A percentile compares a stretch with the other conserved stretches of the same genome.
phyloP scores from a whole-genome alignment of 2,113 vertebrate species.

The Dryoscopus gambensis region DNA sequence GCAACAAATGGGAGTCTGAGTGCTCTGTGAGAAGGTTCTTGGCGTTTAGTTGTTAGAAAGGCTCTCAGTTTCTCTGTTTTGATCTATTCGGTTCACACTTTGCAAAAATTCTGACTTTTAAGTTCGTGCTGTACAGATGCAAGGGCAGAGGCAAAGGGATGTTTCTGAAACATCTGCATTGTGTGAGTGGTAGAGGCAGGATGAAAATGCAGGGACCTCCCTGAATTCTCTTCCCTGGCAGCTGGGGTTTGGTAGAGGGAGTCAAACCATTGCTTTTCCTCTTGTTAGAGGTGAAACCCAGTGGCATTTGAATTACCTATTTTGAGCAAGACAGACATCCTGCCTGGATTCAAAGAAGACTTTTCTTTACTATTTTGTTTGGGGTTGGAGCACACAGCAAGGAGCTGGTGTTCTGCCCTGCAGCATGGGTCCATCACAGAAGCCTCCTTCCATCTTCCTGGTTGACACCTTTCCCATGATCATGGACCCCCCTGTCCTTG shows the following conservation, averaged over 20 bases:
- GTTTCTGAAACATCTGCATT: not conserved
- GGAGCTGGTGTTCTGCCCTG: not conserved
- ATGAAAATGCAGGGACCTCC: not conserved
- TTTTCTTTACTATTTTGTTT: not conserved
- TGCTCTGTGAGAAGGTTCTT: not conserved
- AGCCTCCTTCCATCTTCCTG: rapidly evolving
- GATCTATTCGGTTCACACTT: not conserved
- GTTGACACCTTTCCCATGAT: not conserved
- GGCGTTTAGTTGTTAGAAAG: not conserved
- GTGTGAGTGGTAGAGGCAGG: not conserved
- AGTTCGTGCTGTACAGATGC: not conserved
- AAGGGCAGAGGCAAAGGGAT: not conserved
- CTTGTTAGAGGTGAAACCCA: not conserved
- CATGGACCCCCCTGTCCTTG: not conserved
- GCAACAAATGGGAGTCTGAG: not conserved
- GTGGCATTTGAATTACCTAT: not conserved
- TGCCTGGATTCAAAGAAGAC: not conserved
- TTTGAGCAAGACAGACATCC: not conserved
- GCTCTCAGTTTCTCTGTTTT: not conserved
- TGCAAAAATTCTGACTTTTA: not conserved
- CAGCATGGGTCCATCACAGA: not conserved
- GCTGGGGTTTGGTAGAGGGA: not conserved
- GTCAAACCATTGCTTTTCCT: not conserved
- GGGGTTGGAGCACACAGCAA: not conserved
- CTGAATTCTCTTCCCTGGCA: not conserved